Evolutionary conservation across 37 sponge, comb jelly and placozoan genomes (phyloP).

Genomic region (Theonella swinhoei): DNA sequence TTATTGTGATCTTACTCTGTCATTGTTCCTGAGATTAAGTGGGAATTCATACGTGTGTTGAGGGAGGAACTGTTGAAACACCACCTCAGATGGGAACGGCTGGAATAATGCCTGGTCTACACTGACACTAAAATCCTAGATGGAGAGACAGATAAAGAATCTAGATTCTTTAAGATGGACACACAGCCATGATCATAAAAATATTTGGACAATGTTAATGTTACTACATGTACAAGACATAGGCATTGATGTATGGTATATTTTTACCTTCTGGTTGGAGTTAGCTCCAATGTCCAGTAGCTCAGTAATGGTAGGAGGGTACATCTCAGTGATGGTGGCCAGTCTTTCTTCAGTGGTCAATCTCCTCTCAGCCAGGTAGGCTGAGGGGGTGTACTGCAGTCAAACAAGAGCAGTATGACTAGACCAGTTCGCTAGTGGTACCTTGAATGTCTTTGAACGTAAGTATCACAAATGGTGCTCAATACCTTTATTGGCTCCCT

Average conservation of each 20-base stretch:
- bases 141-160: background rate
- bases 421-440: background rate
- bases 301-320: constrained; percentile 85
- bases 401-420: background rate
- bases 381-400: constrained; percentile 80
- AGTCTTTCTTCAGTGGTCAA: constrained; percentile 85
- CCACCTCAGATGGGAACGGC: constrained; percentile 89
- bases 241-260: background rate
- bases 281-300: constrained; percentile 85
- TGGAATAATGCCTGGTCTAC: constrained; percentile 92
- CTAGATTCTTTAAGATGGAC: too few relatives aligned
- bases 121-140: constrained; percentile 72
- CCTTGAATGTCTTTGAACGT: too few relatives aligned
- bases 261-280: constrained; percentile 78
- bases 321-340: constrained; percentile 49
- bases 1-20: constrained; percentile 86
- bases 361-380: constrained; percentile 73
- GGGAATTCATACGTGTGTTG: constrained; percentile 79
- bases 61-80: constrained; percentile 91
- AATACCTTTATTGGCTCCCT: constrained; percentile 28
- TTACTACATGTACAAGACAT: background rate
- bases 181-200: too few relatives aligned
- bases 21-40: constrained; percentile 80
- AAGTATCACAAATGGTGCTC: too few relatives aligned
- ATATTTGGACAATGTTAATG: background rate